Evolutionary conservation across 1,140 invertebrate genomes (phyloP), one percentile per base, ranked within the genome.

Genomic region (Sipha flava): DNA sequence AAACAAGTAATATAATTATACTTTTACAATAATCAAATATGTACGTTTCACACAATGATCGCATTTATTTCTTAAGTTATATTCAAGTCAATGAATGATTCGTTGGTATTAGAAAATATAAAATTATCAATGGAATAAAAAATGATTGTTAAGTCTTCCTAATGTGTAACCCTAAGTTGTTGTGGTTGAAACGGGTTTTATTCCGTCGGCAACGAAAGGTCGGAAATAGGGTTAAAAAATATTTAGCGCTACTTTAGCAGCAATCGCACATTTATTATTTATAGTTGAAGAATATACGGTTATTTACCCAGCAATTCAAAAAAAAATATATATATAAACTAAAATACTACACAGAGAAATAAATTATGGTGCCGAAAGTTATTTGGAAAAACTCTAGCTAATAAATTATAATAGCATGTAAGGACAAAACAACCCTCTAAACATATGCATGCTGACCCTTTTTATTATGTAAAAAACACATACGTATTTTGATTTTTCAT

Each of bases 391-490:
- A 77, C 73, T 77, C 73, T 0, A 57, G 49, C 73, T 52, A 57
- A 77, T 77, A 77, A 77, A 77, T 77, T 57, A 77, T 40, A 23
- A 49, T 14, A 43, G 45, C 31, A 57, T 70, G 66, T 47, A 77
- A 77, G 21, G 73, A 75, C 52, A 77, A 77, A 57, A 77, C 73
- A 29, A 77, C 73, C 73, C 73, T 77, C 34, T 59, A 29, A 77
- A 77, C 73, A 77, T 77, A 77, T 77, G 73, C 73, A 77, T 23
- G 37, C n/a, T 77, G 73, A 77, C 73, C 73, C 73, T 77, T 77
- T 57, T 77, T 54, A 57, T 57, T 52, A 10, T 77, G 37, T 57
- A 40, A 9, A 75, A 52, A 45, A 57, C 21, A 34, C 52, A 34
- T 75, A 73, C 37, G 64, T 54, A 21, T 75, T 75, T 75, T 54